phyloP scores from a whole-genome alignment of 2,888 invertebrate species.

The Scaptomyza parva region DNA sequence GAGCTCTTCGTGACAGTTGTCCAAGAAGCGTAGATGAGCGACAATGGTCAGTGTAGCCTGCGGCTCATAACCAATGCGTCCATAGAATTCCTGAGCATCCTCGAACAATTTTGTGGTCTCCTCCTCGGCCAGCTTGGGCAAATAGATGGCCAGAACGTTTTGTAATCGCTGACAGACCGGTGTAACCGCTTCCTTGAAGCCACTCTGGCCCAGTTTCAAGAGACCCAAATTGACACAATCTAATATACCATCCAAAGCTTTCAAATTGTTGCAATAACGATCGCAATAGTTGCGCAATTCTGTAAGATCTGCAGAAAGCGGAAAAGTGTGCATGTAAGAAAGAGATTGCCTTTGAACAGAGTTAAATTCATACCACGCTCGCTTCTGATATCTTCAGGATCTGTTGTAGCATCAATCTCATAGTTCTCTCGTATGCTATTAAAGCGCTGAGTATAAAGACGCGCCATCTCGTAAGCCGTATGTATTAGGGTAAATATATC shows the following conservation, averaged over 20 bases:
- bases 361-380: conserved; percentile 85
- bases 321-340: neutral
- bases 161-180: conserved; percentile 90
- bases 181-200: conserved; percentile 90
- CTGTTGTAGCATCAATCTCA: conserved; percentile 89
- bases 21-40: conserved; percentile 86
- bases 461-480: conserved; percentile 88
- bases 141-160: conserved; percentile 87
- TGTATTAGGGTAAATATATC: conserved; percentile 87
- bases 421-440: conserved; percentile 88
- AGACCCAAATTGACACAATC: conserved; percentile 90
- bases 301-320: conserved; percentile 85
- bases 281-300: conserved; percentile 89
- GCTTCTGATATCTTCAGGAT: conserved; percentile 87
- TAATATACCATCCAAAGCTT: conserved; percentile 88
- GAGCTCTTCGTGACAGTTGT: conserved; percentile 88
- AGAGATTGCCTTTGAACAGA: no score
- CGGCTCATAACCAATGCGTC: conserved; percentile 88
- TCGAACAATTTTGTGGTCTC: conserved; percentile 85
- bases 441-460: conserved; percentile 88
- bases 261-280: conserved; percentile 89
- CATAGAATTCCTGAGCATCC: conserved; percentile 86
- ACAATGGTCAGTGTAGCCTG: conserved; percentile 90
- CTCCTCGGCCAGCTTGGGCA: conserved; percentile 89
- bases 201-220: conserved; percentile 88